phyloP scores from a whole-genome alignment of 2,888 invertebrate species.

The Epistrophella euchroma region DNA sequence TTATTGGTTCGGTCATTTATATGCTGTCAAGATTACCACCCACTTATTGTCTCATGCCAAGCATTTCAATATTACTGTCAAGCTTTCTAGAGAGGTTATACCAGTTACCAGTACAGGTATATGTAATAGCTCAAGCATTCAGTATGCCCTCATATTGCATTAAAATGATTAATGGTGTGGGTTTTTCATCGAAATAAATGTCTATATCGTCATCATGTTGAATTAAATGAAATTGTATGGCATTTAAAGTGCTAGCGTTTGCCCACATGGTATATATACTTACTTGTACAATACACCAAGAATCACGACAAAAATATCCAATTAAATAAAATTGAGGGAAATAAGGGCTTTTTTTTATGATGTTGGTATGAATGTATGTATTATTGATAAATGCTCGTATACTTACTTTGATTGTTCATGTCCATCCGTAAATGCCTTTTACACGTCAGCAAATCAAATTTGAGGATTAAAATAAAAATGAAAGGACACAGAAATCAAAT shows the following conservation, averaged over 20 bases:
- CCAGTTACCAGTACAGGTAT: not conserved
- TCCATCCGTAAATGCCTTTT: not conserved
- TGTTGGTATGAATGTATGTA: not conserved
- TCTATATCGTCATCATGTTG: not conserved
- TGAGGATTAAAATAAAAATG: not conserved
- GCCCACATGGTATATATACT: not conserved
- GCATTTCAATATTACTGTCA: not conserved
- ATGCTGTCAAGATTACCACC: slow-evolving; percentile 13
- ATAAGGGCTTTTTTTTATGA: not conserved
- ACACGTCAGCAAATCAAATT: not conserved
- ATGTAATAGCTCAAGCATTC: not conserved
- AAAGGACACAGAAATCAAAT: slow-evolving; percentile 26
- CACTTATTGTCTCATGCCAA: not conserved
- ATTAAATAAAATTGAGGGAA: not conserved
- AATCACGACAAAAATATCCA: slow-evolving; percentile 16
- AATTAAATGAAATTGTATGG: not conserved
- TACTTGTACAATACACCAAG: not conserved
- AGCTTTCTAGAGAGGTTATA: not conserved
- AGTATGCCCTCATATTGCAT: not conserved
- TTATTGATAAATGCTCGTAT: not conserved
- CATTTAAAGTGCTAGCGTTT: not conserved
- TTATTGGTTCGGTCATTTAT: slow-evolving; percentile 21
- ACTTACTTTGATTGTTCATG: not conserved
- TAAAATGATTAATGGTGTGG: slow-evolving; percentile 13
- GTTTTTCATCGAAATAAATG: not conserved